Conservation (phyloP, 2,888 invertebrate species). For the Drosophila affinis region DNA sequence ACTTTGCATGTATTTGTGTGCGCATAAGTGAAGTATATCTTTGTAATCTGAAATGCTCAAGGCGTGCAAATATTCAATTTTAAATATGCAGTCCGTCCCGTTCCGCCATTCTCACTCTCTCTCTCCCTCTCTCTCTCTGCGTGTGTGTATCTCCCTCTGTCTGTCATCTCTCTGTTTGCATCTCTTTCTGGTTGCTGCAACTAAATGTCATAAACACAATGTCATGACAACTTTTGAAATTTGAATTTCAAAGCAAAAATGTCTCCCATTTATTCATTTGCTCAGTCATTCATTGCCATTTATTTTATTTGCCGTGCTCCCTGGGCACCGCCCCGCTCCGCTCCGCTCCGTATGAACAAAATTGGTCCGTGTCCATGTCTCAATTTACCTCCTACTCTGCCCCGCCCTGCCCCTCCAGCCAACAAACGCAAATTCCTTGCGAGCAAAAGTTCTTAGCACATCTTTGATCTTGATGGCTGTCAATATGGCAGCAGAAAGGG, state of each 20-base stretch:
- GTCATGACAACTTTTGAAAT: constrained; percentile 81
- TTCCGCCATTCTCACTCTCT: constrained; percentile 9
- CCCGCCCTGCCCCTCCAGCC: not conserved
- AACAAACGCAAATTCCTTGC: constrained; percentile 54
- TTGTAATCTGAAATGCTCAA: constrained; percentile 76
- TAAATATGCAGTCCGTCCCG: constrained; percentile 66
- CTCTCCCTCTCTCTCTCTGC: not conserved
- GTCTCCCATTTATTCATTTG: constrained; percentile 78
- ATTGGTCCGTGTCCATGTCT: constrained; percentile 65
- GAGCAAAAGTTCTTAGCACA: constrained; percentile 55
- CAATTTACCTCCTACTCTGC: constrained; percentile 25
- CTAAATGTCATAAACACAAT: constrained; percentile 78
- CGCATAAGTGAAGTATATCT: constrained; percentile 69
- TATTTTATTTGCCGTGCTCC: constrained; percentile 69
- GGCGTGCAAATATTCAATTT: constrained; percentile 78
- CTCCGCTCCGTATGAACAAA: constrained; percentile 43
- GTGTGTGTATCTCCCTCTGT: not conserved
- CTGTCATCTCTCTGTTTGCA: constrained; percentile 26
- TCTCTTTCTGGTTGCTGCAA: constrained; percentile 36
- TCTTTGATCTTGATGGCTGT: constrained; percentile 71
- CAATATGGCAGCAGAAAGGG: constrained; percentile 55
- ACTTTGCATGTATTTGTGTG: constrained; percentile 42
- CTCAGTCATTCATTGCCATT: constrained; percentile 80
- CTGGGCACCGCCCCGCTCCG: constrained; percentile 24
- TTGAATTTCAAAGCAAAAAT: constrained; percentile 81